Evolutionary conservation across 2,797 vertebrate genomes (phyloP).

Genomic region (Falco peregrinus): DNA sequence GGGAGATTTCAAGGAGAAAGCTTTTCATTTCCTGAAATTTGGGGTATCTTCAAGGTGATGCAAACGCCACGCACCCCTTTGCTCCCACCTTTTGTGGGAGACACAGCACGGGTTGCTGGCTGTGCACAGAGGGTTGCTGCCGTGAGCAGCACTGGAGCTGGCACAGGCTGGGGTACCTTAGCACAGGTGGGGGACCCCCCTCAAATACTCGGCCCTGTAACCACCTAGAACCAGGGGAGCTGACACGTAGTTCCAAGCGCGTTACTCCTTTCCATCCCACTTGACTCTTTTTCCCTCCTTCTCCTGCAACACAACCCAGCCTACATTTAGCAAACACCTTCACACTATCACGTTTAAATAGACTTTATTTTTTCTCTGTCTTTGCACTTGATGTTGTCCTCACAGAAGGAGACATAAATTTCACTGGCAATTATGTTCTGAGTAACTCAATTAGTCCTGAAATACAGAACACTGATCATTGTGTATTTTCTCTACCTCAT

Average conservation of each 20-base stretch:
- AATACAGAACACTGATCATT: not conserved
- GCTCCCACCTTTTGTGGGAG: not conserved
- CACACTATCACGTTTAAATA: not conserved
- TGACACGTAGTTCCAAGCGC: rapidly evolving
- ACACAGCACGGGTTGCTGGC: not conserved
- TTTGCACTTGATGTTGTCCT: not conserved
- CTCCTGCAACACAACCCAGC: not conserved
- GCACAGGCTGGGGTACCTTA: rapidly evolving
- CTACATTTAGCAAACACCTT: not conserved
- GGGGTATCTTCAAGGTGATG: not conserved
- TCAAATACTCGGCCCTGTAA: not conserved
- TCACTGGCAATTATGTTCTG: not conserved
- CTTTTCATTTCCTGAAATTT: not conserved
- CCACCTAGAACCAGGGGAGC: not conserved
- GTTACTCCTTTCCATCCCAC: not conserved
- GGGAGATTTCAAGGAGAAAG: not conserved
- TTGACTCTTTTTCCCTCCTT: not conserved
- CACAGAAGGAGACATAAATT: not conserved
- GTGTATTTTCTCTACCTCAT: not conserved
- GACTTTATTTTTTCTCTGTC: not conserved
- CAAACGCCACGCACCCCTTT: not conserved
- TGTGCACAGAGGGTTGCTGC: not conserved
- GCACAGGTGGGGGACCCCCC: not conserved
- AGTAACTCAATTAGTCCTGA: not conserved
- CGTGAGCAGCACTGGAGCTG: not conserved